Evolutionary conservation across 1,140 invertebrate genomes (phyloP).

Genomic region (Acyrthosiphon pisum): DNA sequence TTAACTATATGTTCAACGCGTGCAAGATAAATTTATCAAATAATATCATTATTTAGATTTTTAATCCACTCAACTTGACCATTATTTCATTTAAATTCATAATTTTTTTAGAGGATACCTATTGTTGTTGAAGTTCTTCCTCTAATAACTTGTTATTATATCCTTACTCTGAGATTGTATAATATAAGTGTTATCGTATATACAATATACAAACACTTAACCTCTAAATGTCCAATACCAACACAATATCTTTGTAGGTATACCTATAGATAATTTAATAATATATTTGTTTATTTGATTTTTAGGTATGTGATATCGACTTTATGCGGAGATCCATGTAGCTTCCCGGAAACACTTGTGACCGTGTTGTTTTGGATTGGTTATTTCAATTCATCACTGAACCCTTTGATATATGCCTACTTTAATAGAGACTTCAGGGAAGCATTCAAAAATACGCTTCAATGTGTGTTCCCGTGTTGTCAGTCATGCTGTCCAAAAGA

Average conservation of each 20-base stretch:
- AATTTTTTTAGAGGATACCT: too few relatives aligned
- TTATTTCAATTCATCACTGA: constrained; percentile 95
- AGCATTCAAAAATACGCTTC: constrained; percentile 92
- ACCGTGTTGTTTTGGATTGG: constrained; percentile 84
- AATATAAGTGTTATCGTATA: not conserved
- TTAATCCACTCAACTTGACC: not conserved
- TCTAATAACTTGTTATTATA: not conserved
- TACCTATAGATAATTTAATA: not conserved
- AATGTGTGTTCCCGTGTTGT: constrained; percentile 80
- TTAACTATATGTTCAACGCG: not conserved
- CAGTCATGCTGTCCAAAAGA: constrained; percentile 65
- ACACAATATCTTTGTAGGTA: not conserved
- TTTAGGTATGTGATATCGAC: constrained; percentile 87
- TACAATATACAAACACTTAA: not conserved
- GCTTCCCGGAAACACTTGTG: constrained; percentile 81
- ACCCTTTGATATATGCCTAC: constrained; percentile 96
- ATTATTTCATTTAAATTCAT: not conserved
- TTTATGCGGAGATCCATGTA: constrained; percentile 80
- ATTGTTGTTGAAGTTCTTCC: not conserved
- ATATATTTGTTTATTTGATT: not conserved
- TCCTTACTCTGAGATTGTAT: not conserved
- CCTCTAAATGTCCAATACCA: not conserved
- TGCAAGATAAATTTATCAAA: not conserved
- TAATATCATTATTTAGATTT: not conserved
- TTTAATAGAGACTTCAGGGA: constrained; percentile 97